Evolutionary conservation across 2,113 vertebrate genomes (phyloP).

Genomic region (Archilochus colubris): DNA sequence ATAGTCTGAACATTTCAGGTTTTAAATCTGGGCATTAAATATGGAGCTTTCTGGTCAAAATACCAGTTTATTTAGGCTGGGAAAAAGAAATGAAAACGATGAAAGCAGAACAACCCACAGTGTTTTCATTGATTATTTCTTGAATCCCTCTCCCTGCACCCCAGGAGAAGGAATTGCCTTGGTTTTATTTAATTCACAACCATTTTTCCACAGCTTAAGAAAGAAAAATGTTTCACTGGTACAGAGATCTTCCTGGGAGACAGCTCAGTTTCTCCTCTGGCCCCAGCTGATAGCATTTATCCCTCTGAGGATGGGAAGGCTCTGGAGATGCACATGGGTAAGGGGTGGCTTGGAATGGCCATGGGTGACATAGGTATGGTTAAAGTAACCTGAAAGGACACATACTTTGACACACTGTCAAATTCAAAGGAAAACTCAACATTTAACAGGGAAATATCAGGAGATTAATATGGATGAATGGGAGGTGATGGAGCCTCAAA

Average conservation of each 20-base stretch:
- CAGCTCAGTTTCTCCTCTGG: not conserved
- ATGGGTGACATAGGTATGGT: not conserved
- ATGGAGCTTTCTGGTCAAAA: not conserved
- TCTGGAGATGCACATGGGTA: not conserved
- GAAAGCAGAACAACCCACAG: not conserved
- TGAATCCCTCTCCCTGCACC: not conserved
- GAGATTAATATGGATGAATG: not conserved
- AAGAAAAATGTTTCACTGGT: not conserved
- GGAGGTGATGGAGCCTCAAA: not conserved
- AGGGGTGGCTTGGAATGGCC: not conserved
- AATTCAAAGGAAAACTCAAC: not conserved
- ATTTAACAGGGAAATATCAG: not conserved
- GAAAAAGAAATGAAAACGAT: not conserved
- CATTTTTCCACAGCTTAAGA: not conserved
- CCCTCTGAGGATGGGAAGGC: not conserved
- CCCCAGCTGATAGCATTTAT: not conserved
- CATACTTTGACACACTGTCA: fast-evolving
- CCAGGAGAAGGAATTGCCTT: not conserved
- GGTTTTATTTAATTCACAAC: not conserved
- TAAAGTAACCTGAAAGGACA: not conserved
- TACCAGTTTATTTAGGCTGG: not conserved
- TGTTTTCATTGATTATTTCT: not conserved
- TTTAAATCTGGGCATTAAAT: not conserved
- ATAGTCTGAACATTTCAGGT: not conserved
- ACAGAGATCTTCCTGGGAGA: not conserved